Evolutionary conservation across 2,888 invertebrate genomes (phyloP), one percentile per base, ranked within the genome.

Genomic region (Rambutsinella grinnellia): DNA sequence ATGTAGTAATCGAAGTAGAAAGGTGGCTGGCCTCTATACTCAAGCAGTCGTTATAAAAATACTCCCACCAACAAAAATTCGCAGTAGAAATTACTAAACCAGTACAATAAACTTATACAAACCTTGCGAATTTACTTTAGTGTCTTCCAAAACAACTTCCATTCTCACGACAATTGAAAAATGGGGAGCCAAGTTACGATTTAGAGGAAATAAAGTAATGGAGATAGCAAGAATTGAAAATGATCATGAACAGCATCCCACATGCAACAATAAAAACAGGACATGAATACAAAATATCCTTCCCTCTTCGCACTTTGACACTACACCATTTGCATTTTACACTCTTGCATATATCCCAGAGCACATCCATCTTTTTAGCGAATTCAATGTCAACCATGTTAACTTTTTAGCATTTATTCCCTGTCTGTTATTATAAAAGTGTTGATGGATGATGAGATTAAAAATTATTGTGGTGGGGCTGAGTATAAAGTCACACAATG

Each of bases 21-120:
- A 76, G 76, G 76, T 76, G 76, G 76, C 76, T 76, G 76, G 76
- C 76, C 76, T 76, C 65, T 69, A 76, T 68, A 63, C 65, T 46
- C 21, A 76, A 69, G 69, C 3, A 54, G 8, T 54, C 51, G 23
- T 58, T 57, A 57, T 54, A 70, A 74, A 62, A 76, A 69, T 61
- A 56, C 76, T 76, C 68, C 76, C 63, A 76, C 76, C 46, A 67
- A 56, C 5, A 36, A 54, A 54, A 54, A 54, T 49, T 36, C 13
- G 5, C 36, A 36, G 36, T 36, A 36, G 13, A 36, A 36, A 5
- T 36, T 13, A 36, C 5, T 13, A 5, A 36, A 36, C 36, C 13
- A 36, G 36, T 36, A 36, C 36, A 36, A 36, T 36, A 36, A 36
- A 36, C 36, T 13, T 13, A 36, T n/a, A n/a, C n/a, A n/a, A n/a